A percentile compares a stretch with the other conserved stretches of the same genome.
Conservation (phyloP, 2,888 invertebrate species). For the Antheraea yamamai region DNA sequence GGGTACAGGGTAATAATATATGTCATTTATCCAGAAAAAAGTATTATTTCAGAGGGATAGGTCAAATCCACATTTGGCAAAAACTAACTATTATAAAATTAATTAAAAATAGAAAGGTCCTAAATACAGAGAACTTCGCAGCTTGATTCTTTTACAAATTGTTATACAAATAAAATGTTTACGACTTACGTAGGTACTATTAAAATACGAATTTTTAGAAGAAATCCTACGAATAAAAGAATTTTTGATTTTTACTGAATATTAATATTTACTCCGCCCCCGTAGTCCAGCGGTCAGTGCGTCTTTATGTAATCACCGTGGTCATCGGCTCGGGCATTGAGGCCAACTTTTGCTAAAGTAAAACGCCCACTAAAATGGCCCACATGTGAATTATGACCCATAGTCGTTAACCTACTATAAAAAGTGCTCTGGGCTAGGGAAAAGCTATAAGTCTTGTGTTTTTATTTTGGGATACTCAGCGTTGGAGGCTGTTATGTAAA, state of each 20-base stretch:
- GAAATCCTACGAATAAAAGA: not conserved
- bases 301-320: not conserved
- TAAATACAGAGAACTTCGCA: not conserved
- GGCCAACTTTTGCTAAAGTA: not conserved
- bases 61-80: too few species aligned
- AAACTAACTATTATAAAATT: too few species aligned
- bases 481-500: not conserved
- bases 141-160: not conserved
- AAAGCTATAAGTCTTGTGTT: not conserved
- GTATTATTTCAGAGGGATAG: too few species aligned
- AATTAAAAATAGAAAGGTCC: not conserved
- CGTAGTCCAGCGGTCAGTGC: not conserved
- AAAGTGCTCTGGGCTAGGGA: constrained; percentile 2
- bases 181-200: too few species aligned
- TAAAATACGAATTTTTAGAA: not conserved
- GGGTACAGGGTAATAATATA: too few species aligned
- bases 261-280: not conserved
- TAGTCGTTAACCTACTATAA: constrained; percentile 11
- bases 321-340: not conserved
- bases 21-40: too few species aligned
- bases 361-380: constrained; percentile 4
- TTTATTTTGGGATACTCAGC: not conserved
- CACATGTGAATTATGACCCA: constrained; percentile 14
- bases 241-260: not conserved
- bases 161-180: not conserved